These are phyloP conservation scores for Drosophila ambigua DNA, from an alignment of 1,140 invertebrate genomes.

Conservation along the genomic window DNA sequence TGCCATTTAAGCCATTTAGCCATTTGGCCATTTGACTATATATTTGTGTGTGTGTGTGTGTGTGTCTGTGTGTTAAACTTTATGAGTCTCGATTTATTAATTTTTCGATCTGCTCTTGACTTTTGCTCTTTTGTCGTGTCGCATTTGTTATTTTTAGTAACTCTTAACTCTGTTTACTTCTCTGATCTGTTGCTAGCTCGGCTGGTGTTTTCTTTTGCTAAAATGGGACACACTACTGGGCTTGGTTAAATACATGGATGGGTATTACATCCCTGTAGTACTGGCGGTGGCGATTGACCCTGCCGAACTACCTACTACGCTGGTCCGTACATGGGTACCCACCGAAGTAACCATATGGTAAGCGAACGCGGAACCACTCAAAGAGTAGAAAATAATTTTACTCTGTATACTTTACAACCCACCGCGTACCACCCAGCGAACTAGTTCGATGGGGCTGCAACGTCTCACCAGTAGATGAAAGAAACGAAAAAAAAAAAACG, in stretches of 20 bases:
- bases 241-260: slow-evolving; percentile 30
- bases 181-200: slow-evolving; percentile 21
- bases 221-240: neutral
- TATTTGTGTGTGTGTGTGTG: slow-evolving; percentile 20
- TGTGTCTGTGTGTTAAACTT: slow-evolving; percentile 33
- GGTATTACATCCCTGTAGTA: no score
- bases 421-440: no score
- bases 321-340: no score
- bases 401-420: no score
- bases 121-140: slow-evolving; percentile 52
- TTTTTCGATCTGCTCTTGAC: slow-evolving; percentile 51
- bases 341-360: no score
- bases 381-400: no score
- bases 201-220: slow-evolving; percentile 2
- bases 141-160: slow-evolving; percentile 45
- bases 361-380: no score
- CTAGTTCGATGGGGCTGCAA: no score
- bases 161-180: slow-evolving; percentile 47
- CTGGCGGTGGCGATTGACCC: no score
- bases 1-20: slow-evolving; percentile 67
- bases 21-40: slow-evolving; percentile 16
- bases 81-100: slow-evolving; percentile 58
- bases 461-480: no score
- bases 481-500: no score
- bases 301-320: no score